Conservation (phyloP, 2,888 invertebrate genomes). For the Melieria crassipennis region DNA sequence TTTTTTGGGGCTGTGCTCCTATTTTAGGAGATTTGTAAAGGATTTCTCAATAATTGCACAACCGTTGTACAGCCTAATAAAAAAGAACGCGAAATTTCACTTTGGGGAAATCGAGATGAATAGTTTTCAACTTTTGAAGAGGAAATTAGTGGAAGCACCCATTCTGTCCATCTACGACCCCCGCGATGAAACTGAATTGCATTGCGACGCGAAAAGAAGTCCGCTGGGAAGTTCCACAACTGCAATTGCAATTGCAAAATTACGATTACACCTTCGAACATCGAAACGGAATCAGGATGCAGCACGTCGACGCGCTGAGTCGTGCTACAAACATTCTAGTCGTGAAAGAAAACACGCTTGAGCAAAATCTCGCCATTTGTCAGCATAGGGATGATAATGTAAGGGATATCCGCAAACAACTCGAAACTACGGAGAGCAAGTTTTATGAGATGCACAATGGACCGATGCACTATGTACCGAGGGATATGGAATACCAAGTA, state of each 20-base stretch:
- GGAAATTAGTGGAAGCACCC: slow-evolving; percentile 22
- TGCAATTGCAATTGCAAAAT: slow-evolving; percentile 43
- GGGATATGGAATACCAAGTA: slow-evolving; percentile 31
- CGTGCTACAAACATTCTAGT: slow-evolving; percentile 15
- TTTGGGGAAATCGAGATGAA: slow-evolving; percentile 16
- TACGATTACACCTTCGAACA: slow-evolving; percentile 39
- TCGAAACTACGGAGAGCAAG: slow-evolving; percentile 17
- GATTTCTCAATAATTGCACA: slow-evolving; percentile 11
- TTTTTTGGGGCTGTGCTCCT: slow-evolving; percentile 22
- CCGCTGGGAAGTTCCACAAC: slow-evolving; percentile 32
- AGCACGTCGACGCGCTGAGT: slow-evolving; percentile 41
- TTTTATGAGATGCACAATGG: slow-evolving; percentile 4
- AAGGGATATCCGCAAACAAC: neutral
- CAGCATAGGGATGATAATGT: slow-evolving; percentile 29
- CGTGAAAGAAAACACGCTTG: slow-evolving; percentile 18
- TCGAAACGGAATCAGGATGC: slow-evolving; percentile 37
- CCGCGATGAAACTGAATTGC: slow-evolving; percentile 25
- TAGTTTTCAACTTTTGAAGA: slow-evolving; percentile 30
- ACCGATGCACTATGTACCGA: slow-evolving; percentile 29
- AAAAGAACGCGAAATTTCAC: slow-evolving; percentile 18
- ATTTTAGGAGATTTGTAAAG: slow-evolving; percentile 23
- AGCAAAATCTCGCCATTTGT: slow-evolving; percentile 21
- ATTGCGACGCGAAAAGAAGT: slow-evolving; percentile 35
- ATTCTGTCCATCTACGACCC: slow-evolving; percentile 31
- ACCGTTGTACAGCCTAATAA: slow-evolving; percentile 17